Evolutionary conservation across 2,888 invertebrate genomes (phyloP).

Genomic region (Eupithecia centaureata): DNA sequence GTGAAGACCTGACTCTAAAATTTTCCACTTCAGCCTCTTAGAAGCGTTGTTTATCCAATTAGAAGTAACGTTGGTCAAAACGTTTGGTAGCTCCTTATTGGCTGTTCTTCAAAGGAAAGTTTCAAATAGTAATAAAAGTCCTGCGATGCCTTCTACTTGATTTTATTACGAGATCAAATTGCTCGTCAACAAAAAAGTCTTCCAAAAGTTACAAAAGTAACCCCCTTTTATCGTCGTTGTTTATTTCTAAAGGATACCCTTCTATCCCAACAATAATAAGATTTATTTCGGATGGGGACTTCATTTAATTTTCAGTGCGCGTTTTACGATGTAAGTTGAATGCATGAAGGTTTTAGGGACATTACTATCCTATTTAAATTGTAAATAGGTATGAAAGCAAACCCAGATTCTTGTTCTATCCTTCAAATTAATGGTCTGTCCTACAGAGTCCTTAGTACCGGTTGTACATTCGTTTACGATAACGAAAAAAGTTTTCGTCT

Average conservation of each 20-base stretch:
- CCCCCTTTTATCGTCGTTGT: slow-evolving; percentile 60
- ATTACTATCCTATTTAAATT: neutral
- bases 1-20: neutral
- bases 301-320: slow-evolving; percentile 50
- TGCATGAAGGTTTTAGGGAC: slow-evolving; percentile 16
- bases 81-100: slow-evolving; percentile 18
- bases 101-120: slow-evolving; percentile 28
- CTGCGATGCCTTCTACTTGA: slow-evolving; percentile 48
- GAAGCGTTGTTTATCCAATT: neutral
- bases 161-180: slow-evolving; percentile 60
- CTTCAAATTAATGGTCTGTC: too few relatives aligned
- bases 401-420: neutral
- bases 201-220: slow-evolving; percentile 45
- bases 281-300: slow-evolving; percentile 54
- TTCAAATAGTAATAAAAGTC: slow-evolving; percentile 50
- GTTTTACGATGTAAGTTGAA: slow-evolving; percentile 19
- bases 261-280: slow-evolving; percentile 57
- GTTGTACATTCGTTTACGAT: too few relatives aligned
- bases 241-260: slow-evolving; percentile 59
- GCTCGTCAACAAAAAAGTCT: slow-evolving; percentile 57
- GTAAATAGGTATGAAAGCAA: neutral
- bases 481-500: too few relatives aligned
- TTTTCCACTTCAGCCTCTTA: neutral
- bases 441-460: too few relatives aligned
- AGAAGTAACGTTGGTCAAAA: slow-evolving; percentile 1